Base-by-base conservation (phyloP, 2,113 vertebrate species). In the Thamnophis sirtalis region DNA sequence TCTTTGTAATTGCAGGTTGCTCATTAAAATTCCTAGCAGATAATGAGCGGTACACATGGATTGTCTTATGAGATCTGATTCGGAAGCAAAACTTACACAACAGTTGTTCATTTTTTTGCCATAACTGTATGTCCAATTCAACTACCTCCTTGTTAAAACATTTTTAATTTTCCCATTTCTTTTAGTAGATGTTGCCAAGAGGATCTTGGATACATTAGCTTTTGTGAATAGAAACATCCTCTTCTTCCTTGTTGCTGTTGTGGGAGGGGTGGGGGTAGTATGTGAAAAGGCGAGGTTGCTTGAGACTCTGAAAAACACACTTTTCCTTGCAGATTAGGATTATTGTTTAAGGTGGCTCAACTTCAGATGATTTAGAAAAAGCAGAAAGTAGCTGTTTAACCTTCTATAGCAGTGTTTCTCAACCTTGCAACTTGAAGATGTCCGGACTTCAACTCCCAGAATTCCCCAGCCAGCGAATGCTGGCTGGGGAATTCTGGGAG, bases 1-100 rank as follows among this genome's bases (percentile, higher is more conserved):
- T 49, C 15, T 49, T 89, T 28, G 19, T 80, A 28, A 60, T 43
- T 28, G 43, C 89, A 99, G 98, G 98, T 88, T 98, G 98, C 13
- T 98, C 98, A 10, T 96, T 99, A 87, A 98, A 99, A 96, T 98
- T 99, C 90, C 95, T 99, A 93, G 98, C 98, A 0, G 98, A 99
- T 91, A 98, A 97, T 0, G 98, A 98, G 92, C 97, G 98, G 38
- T 98, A 98, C 93, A 99, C 98, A 5, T 99, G 98, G 98, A 99
- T 99, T 53, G 98, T 99, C 91, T 97, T 99, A 94, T 98, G 96
- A 97, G 93, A 92, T 93, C 9, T 48, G 92, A 63, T 94, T 95
- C 95, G 28, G 38, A 63, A 21, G 13, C 19, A 54, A 88, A 26
- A n/a, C 87, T 50, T 51, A 28, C 73, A 54, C 73, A 54, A 55